These are phyloP conservation scores for Zoanthus sansibaricus DNA, from an alignment of 92 coral and sea anemone genomes.

Conservation along the genomic window DNA sequence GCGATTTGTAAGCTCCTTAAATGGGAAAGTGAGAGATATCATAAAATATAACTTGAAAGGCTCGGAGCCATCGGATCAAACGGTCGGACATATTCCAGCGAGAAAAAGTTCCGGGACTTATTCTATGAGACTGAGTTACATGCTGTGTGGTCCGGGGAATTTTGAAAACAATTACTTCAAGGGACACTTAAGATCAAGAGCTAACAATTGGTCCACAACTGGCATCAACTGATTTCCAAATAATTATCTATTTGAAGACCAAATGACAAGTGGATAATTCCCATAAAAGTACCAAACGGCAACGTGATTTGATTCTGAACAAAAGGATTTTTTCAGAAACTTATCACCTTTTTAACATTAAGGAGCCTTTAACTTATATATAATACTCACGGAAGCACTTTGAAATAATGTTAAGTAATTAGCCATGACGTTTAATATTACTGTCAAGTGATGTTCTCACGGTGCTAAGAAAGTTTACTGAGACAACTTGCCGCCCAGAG, in stretches of 20 bases:
- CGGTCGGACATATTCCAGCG: conserved; percentile 34
- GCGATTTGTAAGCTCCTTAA: background rate
- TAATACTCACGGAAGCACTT: conserved; percentile 33
- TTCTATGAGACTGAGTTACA: background rate
- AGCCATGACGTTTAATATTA: background rate
- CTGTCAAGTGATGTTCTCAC: conserved; percentile 26
- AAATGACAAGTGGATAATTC: conserved; percentile 1
- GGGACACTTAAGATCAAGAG: background rate
- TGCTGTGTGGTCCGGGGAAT: conserved; percentile 44
- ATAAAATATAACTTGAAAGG: background rate
- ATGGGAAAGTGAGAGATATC: background rate
- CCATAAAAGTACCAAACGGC: too few species aligned
- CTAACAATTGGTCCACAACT: conserved; percentile 4
- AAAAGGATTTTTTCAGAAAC: background rate
- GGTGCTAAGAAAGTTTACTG: conserved; percentile 44
- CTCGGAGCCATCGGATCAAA: conserved; percentile 30
- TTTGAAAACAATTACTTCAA: background rate
- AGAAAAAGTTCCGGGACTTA: background rate
- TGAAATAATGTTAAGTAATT: conserved; percentile 21
- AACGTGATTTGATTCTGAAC: background rate
- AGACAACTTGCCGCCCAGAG: conserved; percentile 34
- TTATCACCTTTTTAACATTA: conserved; percentile 10
- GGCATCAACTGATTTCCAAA: background rate
- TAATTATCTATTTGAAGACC: background rate
- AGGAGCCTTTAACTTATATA: background rate